A percentile compares a stretch with the other conserved stretches of the same genome.
Conservation (phyloP, 2,113 vertebrate species). For the Camelus bactrianus region DNA sequence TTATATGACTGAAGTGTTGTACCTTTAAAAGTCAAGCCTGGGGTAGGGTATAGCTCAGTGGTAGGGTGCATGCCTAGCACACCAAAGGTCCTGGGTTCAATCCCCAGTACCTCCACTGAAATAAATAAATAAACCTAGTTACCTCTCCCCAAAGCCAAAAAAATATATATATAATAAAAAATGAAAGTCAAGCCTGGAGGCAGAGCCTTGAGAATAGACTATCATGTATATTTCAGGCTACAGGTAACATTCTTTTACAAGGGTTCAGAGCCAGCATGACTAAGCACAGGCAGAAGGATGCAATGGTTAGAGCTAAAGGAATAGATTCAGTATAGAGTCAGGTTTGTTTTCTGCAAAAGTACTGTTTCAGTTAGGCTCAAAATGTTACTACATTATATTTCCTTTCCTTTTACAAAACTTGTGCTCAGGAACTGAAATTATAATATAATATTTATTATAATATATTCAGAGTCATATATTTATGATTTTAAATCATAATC, state of each 20-base stretch:
- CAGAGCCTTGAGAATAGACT: not conserved
- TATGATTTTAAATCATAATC: not conserved
- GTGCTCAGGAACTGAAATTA: not conserved
- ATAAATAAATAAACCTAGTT: no score
- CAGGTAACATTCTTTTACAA: not conserved
- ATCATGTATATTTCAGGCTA: not conserved
- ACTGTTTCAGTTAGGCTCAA: not conserved
- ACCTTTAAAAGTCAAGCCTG: not conserved
- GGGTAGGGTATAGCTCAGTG: no score
- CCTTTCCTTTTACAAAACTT: not conserved
- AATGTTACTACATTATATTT: not conserved
- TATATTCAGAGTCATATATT: not conserved
- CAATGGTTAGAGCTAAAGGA: not conserved
- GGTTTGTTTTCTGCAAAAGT: not conserved
- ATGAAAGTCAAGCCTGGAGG: not conserved
- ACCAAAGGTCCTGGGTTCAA: no score
- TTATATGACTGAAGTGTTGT: not conserved
- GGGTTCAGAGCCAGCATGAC: not conserved
- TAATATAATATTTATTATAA: not conserved
- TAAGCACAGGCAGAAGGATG: not conserved
- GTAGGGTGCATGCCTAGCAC: no score
- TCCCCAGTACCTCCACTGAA: no score
- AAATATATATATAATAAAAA: no score
- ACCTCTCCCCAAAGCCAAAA: no score
- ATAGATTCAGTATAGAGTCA: not conserved